Conservation (phyloP, 2,888 invertebrate genomes). For the Yponomeuta cagnagella region DNA sequence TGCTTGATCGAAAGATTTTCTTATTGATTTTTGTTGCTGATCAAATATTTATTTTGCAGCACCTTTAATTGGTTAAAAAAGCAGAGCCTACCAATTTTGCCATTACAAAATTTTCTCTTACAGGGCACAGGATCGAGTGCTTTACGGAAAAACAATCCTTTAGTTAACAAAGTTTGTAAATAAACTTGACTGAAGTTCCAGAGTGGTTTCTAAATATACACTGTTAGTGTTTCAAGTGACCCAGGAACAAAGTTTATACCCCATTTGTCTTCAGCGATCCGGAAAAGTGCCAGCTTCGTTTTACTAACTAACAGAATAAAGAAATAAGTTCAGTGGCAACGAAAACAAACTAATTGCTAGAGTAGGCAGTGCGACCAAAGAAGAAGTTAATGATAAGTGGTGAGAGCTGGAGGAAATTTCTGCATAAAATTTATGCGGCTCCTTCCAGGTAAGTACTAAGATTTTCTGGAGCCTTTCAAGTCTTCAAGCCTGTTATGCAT, state of each 20-base stretch:
- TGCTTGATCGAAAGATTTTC: no score
- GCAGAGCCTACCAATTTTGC: no score
- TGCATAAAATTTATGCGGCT: neutral
- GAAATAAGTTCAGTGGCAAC: neutral
- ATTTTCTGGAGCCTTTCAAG: neutral
- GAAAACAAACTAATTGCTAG: neutral
- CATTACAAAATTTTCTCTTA: no score
- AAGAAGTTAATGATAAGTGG: neutral
- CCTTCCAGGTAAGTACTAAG: neutral
- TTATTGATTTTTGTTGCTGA: no score
- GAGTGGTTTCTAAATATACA: neutral
- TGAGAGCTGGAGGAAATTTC: neutral
- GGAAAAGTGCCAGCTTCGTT: constrained; percentile 12
- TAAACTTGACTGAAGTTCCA: neutral
- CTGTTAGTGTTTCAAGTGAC: neutral
- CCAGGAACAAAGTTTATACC: neutral
- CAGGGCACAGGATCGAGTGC: no score
- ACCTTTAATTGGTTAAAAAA: no score
- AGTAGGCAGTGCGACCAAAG: neutral
- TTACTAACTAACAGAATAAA: neutral
- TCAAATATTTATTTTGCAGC: no score
- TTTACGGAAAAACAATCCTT: neutral
- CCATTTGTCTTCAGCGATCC: constrained; percentile 6
- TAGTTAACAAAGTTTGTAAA: neutral
- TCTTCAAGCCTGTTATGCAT: no score